Evolutionary conservation across 2,888 invertebrate genomes (phyloP).

Genomic region (Leistus spinibarbis): DNA sequence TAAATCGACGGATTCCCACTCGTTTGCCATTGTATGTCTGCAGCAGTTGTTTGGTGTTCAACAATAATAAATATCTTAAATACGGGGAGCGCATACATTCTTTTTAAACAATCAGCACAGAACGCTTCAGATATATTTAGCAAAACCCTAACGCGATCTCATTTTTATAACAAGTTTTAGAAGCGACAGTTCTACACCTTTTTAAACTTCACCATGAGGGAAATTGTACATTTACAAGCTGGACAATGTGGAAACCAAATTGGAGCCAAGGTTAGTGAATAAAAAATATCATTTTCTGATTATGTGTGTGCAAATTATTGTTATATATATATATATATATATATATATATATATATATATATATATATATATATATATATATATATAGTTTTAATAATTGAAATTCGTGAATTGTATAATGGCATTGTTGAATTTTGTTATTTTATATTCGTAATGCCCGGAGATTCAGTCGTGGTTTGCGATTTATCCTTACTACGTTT

Average conservation of each 20-base stretch:
- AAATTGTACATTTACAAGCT: constrained; percentile 90
- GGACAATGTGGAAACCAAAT: constrained; percentile 81
- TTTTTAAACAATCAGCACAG: background rate
- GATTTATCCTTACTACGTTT: too few relatives aligned
- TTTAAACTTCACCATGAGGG: constrained; percentile 70
- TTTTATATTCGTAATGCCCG: too few relatives aligned
- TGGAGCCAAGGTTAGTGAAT: constrained; percentile 78
- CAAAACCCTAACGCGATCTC: background rate
- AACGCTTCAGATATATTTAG: background rate
- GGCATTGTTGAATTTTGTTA: too few relatives aligned
- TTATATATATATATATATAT: too few relatives aligned
- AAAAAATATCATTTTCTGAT: background rate
- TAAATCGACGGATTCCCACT: background rate
- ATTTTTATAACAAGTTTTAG: background rate
- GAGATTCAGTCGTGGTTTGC: too few relatives aligned
- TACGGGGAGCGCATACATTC: background rate
- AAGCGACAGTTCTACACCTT: constrained; percentile 40
- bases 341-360: too few relatives aligned
- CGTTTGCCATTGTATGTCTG: background rate
- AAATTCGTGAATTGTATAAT: too few relatives aligned
- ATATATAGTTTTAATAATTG: too few relatives aligned
- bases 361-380: too few relatives aligned
- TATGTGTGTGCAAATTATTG: background rate
- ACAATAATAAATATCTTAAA: background rate
- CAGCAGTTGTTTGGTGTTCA: background rate